phyloP scores from a whole-genome alignment of 2,113 vertebrate species.

The Osmerus mordax region DNA sequence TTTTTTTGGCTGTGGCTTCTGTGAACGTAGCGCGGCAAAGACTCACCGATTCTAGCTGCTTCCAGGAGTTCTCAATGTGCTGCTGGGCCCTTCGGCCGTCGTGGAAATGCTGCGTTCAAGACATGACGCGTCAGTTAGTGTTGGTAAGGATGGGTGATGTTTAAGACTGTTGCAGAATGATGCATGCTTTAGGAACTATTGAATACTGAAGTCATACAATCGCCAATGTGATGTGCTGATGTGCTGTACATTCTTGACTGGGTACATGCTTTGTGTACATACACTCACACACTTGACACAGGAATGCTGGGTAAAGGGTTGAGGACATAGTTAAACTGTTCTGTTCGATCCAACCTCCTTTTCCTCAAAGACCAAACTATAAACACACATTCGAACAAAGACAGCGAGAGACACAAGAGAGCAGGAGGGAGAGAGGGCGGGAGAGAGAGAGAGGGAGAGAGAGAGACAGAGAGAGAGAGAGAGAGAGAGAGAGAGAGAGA shows the following conservation, averaged over 20 bases:
- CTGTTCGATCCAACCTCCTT: conserved; percentile 7
- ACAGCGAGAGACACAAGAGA: no score
- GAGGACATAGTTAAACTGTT: neutral
- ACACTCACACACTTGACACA: neutral
- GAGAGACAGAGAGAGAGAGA: no score
- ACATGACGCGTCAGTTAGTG: neutral
- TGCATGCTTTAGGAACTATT: no score
- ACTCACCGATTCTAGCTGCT: conserved; percentile 94
- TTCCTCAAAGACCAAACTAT: neutral
- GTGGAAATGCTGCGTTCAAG: conserved; percentile 83
- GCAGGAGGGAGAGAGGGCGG: no score
- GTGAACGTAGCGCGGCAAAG: neutral
- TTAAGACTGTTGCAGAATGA: no score
- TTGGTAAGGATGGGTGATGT: neutral
- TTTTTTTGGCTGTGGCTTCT: no score
- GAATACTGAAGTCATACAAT: no score
- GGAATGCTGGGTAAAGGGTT: neutral
- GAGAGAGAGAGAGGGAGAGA: no score
- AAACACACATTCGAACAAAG: no score
- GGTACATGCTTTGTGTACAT: neutral
- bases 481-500: no score
- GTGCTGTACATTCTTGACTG: neutral
- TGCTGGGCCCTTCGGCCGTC: conserved; percentile 96
- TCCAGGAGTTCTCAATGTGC: conserved; percentile 96
- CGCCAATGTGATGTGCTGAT: neutral